Percentiles rank a stretch among this genome's conserved stretches.
Conservation (phyloP, 2,113 vertebrate genomes). For the Eclectus roratus region DNA sequence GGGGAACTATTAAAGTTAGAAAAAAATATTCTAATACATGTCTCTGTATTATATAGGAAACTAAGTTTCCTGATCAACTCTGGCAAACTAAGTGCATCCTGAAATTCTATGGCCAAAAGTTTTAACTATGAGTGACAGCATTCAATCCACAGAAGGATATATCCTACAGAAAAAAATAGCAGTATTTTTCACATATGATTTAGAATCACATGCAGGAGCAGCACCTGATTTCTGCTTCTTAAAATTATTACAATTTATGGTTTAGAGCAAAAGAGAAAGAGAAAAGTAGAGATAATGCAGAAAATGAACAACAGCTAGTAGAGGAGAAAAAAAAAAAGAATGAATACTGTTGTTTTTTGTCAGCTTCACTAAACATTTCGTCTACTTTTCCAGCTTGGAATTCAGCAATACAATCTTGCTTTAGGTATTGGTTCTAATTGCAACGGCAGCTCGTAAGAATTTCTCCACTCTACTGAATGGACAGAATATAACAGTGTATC, state of each 20-base stretch:
- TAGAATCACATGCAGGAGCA: not conserved
- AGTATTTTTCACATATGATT: not conserved
- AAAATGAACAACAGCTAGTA: not conserved
- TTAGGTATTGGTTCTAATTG: not conserved
- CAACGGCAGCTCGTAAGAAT: not conserved
- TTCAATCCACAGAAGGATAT: not conserved
- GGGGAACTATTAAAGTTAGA: not conserved
- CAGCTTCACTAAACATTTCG: not conserved
- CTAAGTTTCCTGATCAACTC: not conserved
- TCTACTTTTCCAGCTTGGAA: not conserved
- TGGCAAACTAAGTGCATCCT: not conserved
- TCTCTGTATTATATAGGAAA: not conserved
- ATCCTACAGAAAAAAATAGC: not conserved
- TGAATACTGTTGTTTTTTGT: not conserved
- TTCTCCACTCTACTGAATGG: not conserved
- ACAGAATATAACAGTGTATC: not conserved
- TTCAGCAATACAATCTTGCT: not conserved
- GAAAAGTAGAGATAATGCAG: not conserved
- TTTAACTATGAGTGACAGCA: not conserved
- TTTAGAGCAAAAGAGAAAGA: not conserved
- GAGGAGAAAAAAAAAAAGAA: fast-evolving
- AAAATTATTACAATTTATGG: not conserved
- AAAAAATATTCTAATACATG: not conserved
- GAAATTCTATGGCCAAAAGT: not conserved
- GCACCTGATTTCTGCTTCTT: not conserved